Evolutionary conservation across 2,888 invertebrate genomes (phyloP), one percentile per base, ranked within the genome.

Genomic region (Oligia fasciuncula): DNA sequence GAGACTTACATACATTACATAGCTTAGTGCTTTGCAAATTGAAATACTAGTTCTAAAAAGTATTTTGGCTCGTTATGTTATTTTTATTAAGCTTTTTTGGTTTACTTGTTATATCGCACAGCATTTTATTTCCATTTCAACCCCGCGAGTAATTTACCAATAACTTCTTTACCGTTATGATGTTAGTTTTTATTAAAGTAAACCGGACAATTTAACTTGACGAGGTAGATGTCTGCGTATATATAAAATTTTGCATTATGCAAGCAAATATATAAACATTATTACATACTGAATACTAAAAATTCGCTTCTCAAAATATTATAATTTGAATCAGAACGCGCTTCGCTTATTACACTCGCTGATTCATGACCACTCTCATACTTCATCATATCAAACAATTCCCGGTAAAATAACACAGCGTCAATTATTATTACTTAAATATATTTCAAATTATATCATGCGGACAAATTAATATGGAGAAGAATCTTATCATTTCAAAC

Each of bases 401-500:
- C 49, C 74, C 73, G 77, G 71, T 75, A 74, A 77, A 73, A 76
- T 87, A 85, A 81, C 85, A 74, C 77, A 87, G 70, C 75, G 54
- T 62, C 51, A 78, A 69, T 65, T 73, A 69, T 79, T 67, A 83
- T 83, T 73, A 84, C 89, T 88, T 77, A 83, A 83, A 85, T 85
- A 84, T 85, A 75, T 86, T 73, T 87, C 79, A 80, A 71, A 79
- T 81, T 86, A 88, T 81, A 82, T 90, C 93, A 94, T 94, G 93
- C 93, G 90, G 90, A 90, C 88, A 90, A 90, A 90, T 89, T 83
- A 86, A 68, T 79, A 85, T 88, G 88, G 88, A 85, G 87, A 90
- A 90, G 89, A 92, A 92, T 92, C 88, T 90, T 92, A 90, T 88
- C 90, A 91, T 91, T 89, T 89, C 95, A 94, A 95, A 96, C 96